Evolutionary conservation across 2,113 vertebrate genomes (phyloP).

Genomic region (Aegotheles bennettii): DNA sequence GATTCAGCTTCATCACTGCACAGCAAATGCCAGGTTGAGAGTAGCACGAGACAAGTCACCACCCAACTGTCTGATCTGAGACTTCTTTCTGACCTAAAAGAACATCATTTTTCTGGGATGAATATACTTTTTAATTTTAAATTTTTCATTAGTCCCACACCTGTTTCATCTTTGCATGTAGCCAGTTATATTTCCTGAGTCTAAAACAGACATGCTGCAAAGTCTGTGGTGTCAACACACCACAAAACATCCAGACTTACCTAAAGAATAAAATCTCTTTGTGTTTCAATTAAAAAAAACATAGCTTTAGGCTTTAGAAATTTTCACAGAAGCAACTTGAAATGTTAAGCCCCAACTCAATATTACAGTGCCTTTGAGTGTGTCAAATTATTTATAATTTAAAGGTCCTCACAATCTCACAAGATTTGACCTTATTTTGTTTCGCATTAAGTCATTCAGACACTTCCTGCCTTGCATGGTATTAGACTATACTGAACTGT

Average conservation of each 20-base stretch:
- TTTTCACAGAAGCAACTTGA: not conserved
- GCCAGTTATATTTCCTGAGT: not conserved
- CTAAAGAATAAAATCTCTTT: not conserved
- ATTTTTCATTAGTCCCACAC: not conserved
- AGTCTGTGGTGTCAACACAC: not conserved
- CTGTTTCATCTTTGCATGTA: not conserved
- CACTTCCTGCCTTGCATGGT: not conserved
- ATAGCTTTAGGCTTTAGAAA: not conserved
- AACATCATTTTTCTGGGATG: not conserved
- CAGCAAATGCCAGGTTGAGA: not conserved
- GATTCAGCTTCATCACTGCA: not conserved
- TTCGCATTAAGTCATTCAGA: not conserved
- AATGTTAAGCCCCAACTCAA: not conserved
- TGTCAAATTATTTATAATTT: not conserved
- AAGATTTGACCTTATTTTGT: not conserved
- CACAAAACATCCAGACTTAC: not conserved
- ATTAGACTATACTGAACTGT: not conserved
- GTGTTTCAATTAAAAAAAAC: not conserved
- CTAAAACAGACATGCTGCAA: not conserved
- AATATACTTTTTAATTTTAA: not conserved
- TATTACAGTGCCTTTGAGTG: not conserved
- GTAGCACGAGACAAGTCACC: fast-evolving
- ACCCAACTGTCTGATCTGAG: not conserved
- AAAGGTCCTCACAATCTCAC: not conserved
- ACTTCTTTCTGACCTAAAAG: not conserved